Percentiles rank a stretch among this genome's conserved stretches.
These are phyloP conservation scores for Drosophila maculinotata DNA, from an alignment of 2,888 invertebrate genomes.

Conservation along the genomic window DNA sequence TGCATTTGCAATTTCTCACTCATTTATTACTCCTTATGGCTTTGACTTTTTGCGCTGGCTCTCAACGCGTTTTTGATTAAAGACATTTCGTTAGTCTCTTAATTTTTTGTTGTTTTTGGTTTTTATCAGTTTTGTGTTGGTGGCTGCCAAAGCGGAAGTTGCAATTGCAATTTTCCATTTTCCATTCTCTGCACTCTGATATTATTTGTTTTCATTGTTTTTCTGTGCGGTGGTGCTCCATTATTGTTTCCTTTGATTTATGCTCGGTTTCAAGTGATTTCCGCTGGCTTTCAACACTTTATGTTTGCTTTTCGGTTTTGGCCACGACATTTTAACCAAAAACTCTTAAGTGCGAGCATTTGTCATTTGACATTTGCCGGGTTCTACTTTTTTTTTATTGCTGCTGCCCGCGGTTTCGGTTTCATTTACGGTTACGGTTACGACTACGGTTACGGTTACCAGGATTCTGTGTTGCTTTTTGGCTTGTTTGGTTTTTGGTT, in stretches of 20 bases:
- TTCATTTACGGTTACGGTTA: constrained; percentile 37
- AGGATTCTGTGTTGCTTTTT: constrained; percentile 31
- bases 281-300: constrained; percentile 77
- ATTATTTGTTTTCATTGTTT: constrained; percentile 28
- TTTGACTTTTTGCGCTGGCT: constrained; percentile 39
- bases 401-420: constrained; percentile 28
- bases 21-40: constrained; percentile 63
- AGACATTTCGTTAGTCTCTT: constrained; percentile 29
- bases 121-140: constrained; percentile 28
- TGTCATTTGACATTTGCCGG: constrained; percentile 62
- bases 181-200: constrained; percentile 35
- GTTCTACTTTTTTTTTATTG: constrained; percentile 19
- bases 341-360: constrained; percentile 61
- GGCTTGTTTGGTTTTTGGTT: constrained; percentile 33
- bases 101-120: constrained; percentile 26
- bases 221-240: constrained; percentile 40
- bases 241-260: constrained; percentile 79
- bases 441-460: constrained; percentile 14
- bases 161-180: constrained; percentile 58
- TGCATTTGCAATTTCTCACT: constrained; percentile 50
- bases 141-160: constrained; percentile 39
- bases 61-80: constrained; percentile 50
- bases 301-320: constrained; percentile 57
- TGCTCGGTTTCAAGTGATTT: constrained; percentile 79
- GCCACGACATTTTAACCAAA: constrained; percentile 36